Evolutionary conservation across 2,888 invertebrate genomes (phyloP).

Genomic region (Megamerina dolium): DNA sequence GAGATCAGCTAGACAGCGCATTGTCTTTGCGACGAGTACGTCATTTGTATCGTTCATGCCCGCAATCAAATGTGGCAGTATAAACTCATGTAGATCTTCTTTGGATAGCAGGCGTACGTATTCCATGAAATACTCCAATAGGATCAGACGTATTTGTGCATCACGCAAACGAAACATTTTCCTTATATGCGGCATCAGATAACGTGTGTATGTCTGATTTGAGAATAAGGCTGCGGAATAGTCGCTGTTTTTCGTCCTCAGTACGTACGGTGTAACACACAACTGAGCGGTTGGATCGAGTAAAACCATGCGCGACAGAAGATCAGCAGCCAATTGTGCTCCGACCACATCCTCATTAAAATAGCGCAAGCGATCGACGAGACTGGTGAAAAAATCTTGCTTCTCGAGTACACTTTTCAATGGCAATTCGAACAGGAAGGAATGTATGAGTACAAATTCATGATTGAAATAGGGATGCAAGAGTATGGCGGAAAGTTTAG

Average conservation of each 20-base stretch:
- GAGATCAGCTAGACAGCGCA: constrained; percentile 74
- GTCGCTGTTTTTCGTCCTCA: constrained; percentile 54
- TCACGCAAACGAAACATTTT: constrained; percentile 82
- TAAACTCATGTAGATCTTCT: constrained; percentile 67
- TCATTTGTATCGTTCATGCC: constrained; percentile 86
- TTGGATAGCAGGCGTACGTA: constrained; percentile 70
- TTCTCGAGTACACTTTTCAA: constrained; percentile 73
- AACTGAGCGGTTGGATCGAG: constrained; percentile 72
- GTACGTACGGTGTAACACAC: constrained; percentile 44
- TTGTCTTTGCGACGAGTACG: constrained; percentile 71
- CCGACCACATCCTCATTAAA: constrained; percentile 80
- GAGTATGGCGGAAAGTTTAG: constrained; percentile 61
- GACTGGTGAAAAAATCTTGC: constrained; percentile 67
- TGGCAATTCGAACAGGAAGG: constrained; percentile 76
- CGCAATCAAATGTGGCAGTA: constrained; percentile 81
- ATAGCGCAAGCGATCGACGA: constrained; percentile 61
- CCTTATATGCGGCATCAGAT: constrained; percentile 69
- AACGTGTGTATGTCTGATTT: constrained; percentile 61
- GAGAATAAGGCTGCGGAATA: constrained; percentile 61
- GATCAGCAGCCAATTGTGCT: constrained; percentile 67
- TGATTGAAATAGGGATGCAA: constrained; percentile 76
- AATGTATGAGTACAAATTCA: constrained; percentile 76
- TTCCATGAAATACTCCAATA: constrained; percentile 71
- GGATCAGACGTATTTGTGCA: constrained; percentile 70
- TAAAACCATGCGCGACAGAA: constrained; percentile 79